A percentile compares a stretch with the other conserved stretches of the same genome.
Evolutionary conservation across 2,888 invertebrate species (phyloP).

Genomic region (Apamea epomidion): DNA sequence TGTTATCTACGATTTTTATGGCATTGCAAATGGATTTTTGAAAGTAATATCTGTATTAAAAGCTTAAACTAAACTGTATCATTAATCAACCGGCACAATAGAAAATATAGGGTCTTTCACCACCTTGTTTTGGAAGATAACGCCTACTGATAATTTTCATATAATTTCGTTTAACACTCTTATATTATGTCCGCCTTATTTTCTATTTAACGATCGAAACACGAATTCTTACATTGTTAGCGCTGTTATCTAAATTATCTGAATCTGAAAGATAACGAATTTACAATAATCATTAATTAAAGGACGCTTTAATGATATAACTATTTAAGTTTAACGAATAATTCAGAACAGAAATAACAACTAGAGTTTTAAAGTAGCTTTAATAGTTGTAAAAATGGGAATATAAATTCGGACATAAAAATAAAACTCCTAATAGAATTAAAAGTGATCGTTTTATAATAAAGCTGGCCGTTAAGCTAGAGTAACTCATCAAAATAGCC

Average conservation of each 20-base stretch:
- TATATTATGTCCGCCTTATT: conserved; percentile 37
- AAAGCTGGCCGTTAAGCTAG: conserved; percentile 77
- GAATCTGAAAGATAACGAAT: conserved; percentile 15
- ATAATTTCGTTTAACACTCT: conserved; percentile 35
- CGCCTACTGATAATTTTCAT: conserved; percentile 57
- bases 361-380: conserved; percentile 19
- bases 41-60: conserved; percentile 84
- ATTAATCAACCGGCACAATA: conserved; percentile 79
- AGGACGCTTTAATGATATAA: conserved; percentile 3
- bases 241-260: conserved; percentile 27
- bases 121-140: conserved; percentile 59
- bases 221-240: conserved; percentile 29
- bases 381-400: conserved; percentile 10
- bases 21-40: conserved; percentile 85
- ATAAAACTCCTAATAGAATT: conserved; percentile 62
- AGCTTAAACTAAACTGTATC: conserved; percentile 71
- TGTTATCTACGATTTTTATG: conserved; percentile 86
- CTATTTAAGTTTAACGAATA: conserved; percentile 2
- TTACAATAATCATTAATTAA: conserved; percentile 28
- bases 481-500: conserved; percentile 85
- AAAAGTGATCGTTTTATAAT: conserved; percentile 73
- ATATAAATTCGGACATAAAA: conserved; percentile 29
- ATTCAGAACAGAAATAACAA: conserved; percentile 10
- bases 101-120: conserved; percentile 69
- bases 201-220: conserved; percentile 49